Evolutionary conservation across 2,113 vertebrate species (phyloP).

Genomic region (Psilopogon haemacephalus): DNA sequence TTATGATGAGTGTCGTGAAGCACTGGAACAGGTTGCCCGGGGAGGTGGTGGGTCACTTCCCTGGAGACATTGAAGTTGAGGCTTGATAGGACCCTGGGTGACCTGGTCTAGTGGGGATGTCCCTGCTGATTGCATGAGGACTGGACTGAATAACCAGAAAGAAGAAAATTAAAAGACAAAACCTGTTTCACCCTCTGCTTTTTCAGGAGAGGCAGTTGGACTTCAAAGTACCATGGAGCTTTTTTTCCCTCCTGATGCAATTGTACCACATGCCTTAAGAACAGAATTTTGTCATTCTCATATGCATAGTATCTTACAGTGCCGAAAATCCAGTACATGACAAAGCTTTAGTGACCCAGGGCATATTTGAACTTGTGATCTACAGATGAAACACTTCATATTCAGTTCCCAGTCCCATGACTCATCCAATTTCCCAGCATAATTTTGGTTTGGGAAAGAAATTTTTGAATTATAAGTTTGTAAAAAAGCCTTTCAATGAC

Average conservation of each 20-base stretch:
- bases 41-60: too few relatives aligned
- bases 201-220: neutral
- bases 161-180: neutral
- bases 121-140: too few relatives aligned
- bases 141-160: neutral
- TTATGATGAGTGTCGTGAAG: too few relatives aligned
- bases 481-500: constrained; percentile 1
- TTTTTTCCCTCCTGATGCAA: neutral
- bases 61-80: too few relatives aligned
- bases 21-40: too few relatives aligned
- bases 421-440: constrained; percentile 18
- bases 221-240: neutral
- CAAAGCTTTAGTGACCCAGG: constrained; percentile 25
- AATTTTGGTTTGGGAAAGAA: constrained; percentile 56
- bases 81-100: too few relatives aligned
- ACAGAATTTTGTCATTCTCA: neutral
- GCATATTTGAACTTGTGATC: constrained; percentile 51
- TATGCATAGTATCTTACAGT: neutral
- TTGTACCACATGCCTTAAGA: neutral
- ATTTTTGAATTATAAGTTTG: constrained; percentile 3
- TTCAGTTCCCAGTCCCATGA: constrained; percentile 48
- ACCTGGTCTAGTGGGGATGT: too few relatives aligned
- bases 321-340: constrained; percentile 1
- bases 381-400: constrained; percentile 42
- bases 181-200: rapidly evolving